Evolutionary conservation across 2,888 invertebrate genomes (phyloP), one percentile per base, ranked within the genome.

Genomic region (Ypsolopha sequella): DNA sequence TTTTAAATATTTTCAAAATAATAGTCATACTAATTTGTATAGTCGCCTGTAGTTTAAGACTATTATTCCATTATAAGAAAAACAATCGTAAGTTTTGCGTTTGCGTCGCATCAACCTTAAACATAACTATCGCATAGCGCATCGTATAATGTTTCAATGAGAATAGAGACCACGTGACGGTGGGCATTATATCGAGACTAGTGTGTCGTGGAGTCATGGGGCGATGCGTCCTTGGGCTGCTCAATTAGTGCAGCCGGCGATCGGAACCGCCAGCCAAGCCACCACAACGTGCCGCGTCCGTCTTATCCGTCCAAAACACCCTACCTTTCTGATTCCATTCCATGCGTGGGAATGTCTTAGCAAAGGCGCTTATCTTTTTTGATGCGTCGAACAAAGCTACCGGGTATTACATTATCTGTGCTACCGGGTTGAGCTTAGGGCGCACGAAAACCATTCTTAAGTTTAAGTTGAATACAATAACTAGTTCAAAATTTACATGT

Each of bases 171-270:
- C 46, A 46, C 46, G 46, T 46, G 45, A 34, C n/a, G 33, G 33
- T 33, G 11, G 35, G 34, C 11, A n/a, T n/a, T 43, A 14, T 43
- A 47, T 47, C 9, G 47, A 47, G 47, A 47, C 36, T 47, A 36
- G 47, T 36, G 41, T 49, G 33, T 49, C 49, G 49, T 11, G 24
- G 49, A 41, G 41, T 39, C 49, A 49, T 41, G 41, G 39, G 48
- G 46, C 47, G 39, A n/a, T 10, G 60, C 61, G 70, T 66, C 75
- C 75, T 76, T 75, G 73, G 68, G 62, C 56, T 63, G 64, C 62
- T 72, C 80, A 81, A 84, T 84, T 82, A 82, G 79, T 64, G 75
- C 68, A 72, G 65, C 73, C 80, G 75, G 76, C 69, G 80, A 77
- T 80, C 73, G 80, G 81, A 81, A 82, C 82, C 70, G 73, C 61